Evolutionary conservation across 2,797 vertebrate species (phyloP).

Genomic region (Taenioides sp.): DNA sequence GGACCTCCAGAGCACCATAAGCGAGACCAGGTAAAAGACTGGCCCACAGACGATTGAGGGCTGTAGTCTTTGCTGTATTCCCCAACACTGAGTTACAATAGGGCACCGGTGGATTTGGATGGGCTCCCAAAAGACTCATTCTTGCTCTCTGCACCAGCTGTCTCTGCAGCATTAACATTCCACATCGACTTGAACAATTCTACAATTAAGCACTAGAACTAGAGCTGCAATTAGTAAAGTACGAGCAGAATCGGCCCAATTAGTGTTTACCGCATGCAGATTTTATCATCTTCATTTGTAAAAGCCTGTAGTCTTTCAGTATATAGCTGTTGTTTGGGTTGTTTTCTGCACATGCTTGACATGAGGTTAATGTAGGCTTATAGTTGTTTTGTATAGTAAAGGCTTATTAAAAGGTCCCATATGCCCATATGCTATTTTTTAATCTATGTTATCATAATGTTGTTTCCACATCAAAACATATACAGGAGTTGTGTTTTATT

Average conservation of each 20-base stretch:
- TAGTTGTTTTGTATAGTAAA: background rate
- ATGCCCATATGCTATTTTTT: no score
- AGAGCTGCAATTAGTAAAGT: slow-evolving; percentile 62
- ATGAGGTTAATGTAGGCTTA: background rate
- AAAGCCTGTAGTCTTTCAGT: slow-evolving; percentile 33
- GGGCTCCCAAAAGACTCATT: slow-evolving; percentile 63
- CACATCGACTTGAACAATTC: slow-evolving; percentile 66
- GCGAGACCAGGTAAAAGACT: slow-evolving; percentile 29
- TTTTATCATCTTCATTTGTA: slow-evolving; percentile 54
- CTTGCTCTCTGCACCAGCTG: slow-evolving; percentile 67
- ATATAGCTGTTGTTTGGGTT: slow-evolving; percentile 8
- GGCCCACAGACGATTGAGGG: slow-evolving; percentile 53
- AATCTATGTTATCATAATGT: no score
- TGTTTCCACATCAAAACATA: no score
- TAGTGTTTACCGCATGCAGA: slow-evolving; percentile 61
- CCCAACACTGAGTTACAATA: slow-evolving; percentile 14
- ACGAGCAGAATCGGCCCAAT: slow-evolving; percentile 65
- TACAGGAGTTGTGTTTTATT: no score
- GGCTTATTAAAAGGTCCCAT: background rate
- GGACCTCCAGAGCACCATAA: slow-evolving; percentile 33
- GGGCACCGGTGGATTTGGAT: slow-evolving; percentile 62
- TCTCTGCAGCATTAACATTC: slow-evolving; percentile 67
- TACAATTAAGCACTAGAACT: slow-evolving; percentile 74
- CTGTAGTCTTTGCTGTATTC: slow-evolving; percentile 12
- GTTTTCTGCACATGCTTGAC: background rate